Percentiles rank a stretch among this genome's conserved stretches.
Evolutionary conservation across 1,140 invertebrate species (phyloP).

Genomic region (Scaptomyza hsui): DNA sequence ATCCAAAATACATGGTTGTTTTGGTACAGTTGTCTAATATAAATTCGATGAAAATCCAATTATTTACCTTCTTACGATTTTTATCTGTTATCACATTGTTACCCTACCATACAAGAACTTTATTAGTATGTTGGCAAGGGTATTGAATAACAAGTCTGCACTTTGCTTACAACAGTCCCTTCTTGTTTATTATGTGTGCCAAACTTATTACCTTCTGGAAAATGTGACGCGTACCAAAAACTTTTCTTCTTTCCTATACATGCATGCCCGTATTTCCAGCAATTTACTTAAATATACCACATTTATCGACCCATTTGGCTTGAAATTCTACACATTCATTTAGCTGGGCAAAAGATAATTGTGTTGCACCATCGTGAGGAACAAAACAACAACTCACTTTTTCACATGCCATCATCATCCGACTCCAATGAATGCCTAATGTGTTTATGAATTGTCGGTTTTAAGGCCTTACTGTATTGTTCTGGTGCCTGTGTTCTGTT

Average conservation of each 20-base stretch:
- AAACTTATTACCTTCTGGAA: slow-evolving; percentile 5
- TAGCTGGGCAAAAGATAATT: slow-evolving; percentile 25
- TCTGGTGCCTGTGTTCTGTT: slow-evolving; percentile 21
- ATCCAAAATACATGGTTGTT: too few species aligned
- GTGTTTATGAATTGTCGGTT: slow-evolving; percentile 60
- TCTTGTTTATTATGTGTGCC: background rate
- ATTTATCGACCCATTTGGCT: slow-evolving; percentile 1
- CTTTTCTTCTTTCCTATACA: background rate
- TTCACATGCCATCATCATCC: slow-evolving; percentile 29
- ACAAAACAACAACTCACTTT: slow-evolving; percentile 22
- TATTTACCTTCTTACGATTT: too few species aligned
- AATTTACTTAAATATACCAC: slow-evolving; percentile 5
- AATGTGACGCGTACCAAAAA: slow-evolving; percentile 4
- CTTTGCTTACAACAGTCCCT: background rate
- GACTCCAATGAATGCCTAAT: slow-evolving; percentile 61
- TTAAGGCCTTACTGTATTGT: slow-evolving; percentile 30
- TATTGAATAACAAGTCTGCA: background rate
- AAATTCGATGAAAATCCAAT: too few species aligned
- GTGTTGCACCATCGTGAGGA: slow-evolving; percentile 29
- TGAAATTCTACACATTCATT: background rate
- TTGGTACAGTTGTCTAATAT: too few species aligned
- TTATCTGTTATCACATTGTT: too few species aligned
- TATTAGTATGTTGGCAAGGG: background rate
- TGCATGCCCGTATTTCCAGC: background rate
- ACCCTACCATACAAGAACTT: background rate